These are phyloP conservation scores for Thecocarcelia acutangulata DNA, from an alignment of 2,888 invertebrate species.

Conservation along the genomic window DNA sequence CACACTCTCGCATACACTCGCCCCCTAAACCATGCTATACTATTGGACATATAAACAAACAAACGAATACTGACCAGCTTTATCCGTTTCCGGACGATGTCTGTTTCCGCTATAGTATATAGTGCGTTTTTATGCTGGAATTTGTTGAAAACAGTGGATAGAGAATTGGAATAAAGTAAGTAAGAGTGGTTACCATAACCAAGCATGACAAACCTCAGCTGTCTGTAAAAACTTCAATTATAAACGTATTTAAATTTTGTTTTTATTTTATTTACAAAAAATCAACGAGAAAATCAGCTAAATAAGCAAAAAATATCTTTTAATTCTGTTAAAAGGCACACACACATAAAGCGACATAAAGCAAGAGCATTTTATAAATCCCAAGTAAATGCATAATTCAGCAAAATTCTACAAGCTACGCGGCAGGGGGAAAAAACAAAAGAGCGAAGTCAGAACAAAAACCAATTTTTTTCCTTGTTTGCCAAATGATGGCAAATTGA, in stretches of 20 bases:
- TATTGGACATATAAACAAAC: slow-evolving; percentile 34
- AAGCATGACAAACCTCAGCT: slow-evolving; percentile 73
- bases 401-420: slow-evolving; percentile 59
- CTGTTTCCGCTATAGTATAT: slow-evolving; percentile 48
- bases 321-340: slow-evolving; percentile 63
- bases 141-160: not conserved
- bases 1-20: slow-evolving; percentile 18
- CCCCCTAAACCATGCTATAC: not conserved
- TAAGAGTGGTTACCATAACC: slow-evolving; percentile 33
- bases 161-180: slow-evolving; percentile 23
- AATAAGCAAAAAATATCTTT: slow-evolving; percentile 67
- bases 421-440: slow-evolving; percentile 26
- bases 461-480: slow-evolving; percentile 39
- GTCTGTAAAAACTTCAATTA: slow-evolving; percentile 75
- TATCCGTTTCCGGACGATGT: slow-evolving; percentile 62
- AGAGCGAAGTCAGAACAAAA: slow-evolving; percentile 33
- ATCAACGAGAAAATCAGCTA: slow-evolving; percentile 68
- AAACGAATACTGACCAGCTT: slow-evolving; percentile 51
- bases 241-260: slow-evolving; percentile 69
- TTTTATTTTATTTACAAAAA: slow-evolving; percentile 62
- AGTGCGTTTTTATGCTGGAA: slow-evolving; percentile 35
- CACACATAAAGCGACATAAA: not conserved
- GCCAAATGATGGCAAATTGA: slow-evolving; percentile 69
- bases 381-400: slow-evolving; percentile 71
- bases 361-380: slow-evolving; percentile 44